Percentiles rank a stretch among this genome's conserved stretches.
Evolutionary conservation across 2,888 invertebrate species (phyloP).

Genomic region (Alcis repandata): DNA sequence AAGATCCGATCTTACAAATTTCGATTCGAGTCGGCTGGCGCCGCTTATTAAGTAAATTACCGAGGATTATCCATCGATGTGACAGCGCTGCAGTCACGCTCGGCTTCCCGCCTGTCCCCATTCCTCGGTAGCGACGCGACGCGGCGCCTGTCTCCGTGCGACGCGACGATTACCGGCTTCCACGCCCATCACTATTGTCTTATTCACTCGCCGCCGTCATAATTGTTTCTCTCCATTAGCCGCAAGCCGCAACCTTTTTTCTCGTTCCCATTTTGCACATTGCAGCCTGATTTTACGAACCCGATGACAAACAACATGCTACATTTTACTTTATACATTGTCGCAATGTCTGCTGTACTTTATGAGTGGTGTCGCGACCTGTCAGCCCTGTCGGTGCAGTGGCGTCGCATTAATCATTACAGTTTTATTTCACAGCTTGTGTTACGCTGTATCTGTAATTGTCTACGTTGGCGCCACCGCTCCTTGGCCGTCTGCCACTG

Average conservation of each 20-base stretch:
- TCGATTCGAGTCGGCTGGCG: slow-evolving; percentile 32
- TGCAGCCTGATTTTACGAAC: slow-evolving; percentile 53
- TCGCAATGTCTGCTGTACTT: slow-evolving; percentile 51
- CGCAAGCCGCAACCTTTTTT: slow-evolving; percentile 34
- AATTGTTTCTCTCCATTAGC: slow-evolving; percentile 55
- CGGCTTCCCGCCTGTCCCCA: slow-evolving; percentile 68
- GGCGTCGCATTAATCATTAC: slow-evolving; percentile 71
- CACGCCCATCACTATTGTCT: slow-evolving; percentile 78
- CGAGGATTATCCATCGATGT: slow-evolving; percentile 62
- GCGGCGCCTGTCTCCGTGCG: slow-evolving; percentile 69
- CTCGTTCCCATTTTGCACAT: slow-evolving; percentile 37
- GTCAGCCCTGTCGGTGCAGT: slow-evolving; percentile 55
- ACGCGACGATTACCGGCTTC: slow-evolving; percentile 62
- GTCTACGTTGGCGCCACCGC: slow-evolving; percentile 75
- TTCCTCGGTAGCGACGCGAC: slow-evolving; percentile 59
- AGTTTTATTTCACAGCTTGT: slow-evolving; percentile 74
- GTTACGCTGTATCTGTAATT: slow-evolving; percentile 77
- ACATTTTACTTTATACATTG: slow-evolving; percentile 42
- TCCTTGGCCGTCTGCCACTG: slow-evolving; percentile 79
- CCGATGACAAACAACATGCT: slow-evolving; percentile 46
- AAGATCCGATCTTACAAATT: slow-evolving; percentile 4
- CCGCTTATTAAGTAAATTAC: slow-evolving; percentile 45
- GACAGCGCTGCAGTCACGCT: slow-evolving; percentile 58
- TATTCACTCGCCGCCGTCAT: slow-evolving; percentile 56
- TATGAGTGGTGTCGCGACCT: slow-evolving; percentile 50